Percentiles rank a stretch among this genome's conserved stretches.
phyloP scores from a whole-genome alignment of 2,888 invertebrate species.

The Sphaerophoria taeniata region DNA sequence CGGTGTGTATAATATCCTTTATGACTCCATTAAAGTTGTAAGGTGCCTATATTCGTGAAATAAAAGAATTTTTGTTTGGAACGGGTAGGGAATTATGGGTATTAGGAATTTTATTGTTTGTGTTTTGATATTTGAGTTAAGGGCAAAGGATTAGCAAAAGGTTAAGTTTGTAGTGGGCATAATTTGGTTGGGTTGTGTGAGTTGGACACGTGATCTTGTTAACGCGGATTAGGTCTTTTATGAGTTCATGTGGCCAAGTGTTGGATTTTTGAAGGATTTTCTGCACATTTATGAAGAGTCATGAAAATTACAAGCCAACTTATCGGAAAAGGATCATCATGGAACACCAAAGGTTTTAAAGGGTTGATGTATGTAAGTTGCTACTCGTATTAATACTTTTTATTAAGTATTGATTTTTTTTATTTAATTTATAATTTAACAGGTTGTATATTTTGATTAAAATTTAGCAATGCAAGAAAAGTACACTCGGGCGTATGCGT shows the following conservation, averaged over 20 bases:
- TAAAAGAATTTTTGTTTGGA: background rate
- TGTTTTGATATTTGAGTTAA: constrained; percentile 6
- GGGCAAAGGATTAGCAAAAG: constrained; percentile 28
- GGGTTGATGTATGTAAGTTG: no score
- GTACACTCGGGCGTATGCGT: no score
- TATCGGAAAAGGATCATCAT: no score
- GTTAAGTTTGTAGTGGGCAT: background rate
- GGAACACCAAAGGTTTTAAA: no score
- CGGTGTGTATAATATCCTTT: background rate
- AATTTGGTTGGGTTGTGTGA: background rate
- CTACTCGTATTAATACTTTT: no score
- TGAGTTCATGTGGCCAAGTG: background rate
- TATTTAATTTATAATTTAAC: no score
- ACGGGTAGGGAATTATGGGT: constrained; percentile 28
- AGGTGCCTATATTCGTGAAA: constrained; percentile 40
- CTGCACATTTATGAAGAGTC: background rate
- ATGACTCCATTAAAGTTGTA: background rate
- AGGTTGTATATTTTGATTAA: no score
- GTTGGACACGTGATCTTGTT: constrained; percentile 26
- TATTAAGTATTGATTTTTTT: no score
- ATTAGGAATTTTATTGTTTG: constrained; percentile 17
- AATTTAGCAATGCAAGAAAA: no score
- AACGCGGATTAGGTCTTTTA: constrained; percentile 20
- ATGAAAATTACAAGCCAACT: background rate
- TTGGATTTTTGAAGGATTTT: background rate